Conservation (phyloP, 2,113 vertebrate species). For the Barnardius zonarius region DNA sequence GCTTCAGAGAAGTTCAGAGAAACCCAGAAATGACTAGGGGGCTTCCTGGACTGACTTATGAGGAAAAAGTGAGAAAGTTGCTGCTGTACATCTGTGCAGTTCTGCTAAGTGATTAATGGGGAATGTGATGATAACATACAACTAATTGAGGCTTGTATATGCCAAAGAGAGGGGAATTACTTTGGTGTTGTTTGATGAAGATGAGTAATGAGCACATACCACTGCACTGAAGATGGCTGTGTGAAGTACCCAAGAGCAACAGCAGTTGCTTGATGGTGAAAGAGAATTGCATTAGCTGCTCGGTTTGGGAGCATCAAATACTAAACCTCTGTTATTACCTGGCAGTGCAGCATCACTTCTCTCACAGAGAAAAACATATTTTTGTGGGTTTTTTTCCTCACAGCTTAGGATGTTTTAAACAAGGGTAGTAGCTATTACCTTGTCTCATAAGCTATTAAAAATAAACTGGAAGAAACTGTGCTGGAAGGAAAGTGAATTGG, state of each 20-base stretch:
- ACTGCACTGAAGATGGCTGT: background rate
- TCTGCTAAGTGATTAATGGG: conserved; percentile 45
- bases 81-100: background rate
- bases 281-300: background rate
- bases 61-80: conserved; percentile 29
- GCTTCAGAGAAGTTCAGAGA: conserved; percentile 6
- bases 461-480: background rate
- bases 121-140: conserved; percentile 22
- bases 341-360: background rate
- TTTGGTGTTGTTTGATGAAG: background rate
- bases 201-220: background rate
- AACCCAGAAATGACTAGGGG: conserved; percentile 9
- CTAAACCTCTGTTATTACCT: background rate
- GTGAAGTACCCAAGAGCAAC: background rate
- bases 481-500: background rate
- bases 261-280: background rate
- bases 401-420: background rate
- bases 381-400: background rate
- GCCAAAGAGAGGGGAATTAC: background rate
- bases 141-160: conserved; percentile 15
- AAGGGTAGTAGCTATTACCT: background rate
- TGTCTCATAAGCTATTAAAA: background rate
- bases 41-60: conserved; percentile 26
- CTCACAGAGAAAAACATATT: background rate
- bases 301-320: background rate